Evolutionary conservation across 2,797 vertebrate species (phyloP), one percentile per base, ranked within the genome.

Genomic region (Rhadinocentrus ornatus): DNA sequence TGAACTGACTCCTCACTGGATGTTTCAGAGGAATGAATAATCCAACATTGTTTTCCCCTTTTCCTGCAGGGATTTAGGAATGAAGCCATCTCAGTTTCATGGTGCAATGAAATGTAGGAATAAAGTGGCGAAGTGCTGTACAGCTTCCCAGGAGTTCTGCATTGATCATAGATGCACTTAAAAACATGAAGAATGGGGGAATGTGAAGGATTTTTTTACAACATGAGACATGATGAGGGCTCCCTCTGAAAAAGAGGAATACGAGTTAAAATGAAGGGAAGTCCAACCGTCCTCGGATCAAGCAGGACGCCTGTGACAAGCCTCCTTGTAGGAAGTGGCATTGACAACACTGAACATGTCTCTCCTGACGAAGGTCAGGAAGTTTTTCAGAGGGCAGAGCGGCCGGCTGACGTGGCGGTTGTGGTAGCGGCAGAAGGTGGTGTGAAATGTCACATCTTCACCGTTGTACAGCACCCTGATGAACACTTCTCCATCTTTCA

Each of bases 391-490:
- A n/a, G 97, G 96, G 80, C 97, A 99, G 86, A 99, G 95, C 0
- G 95, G 95, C 67, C 93, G 96, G 81, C 73, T 83, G 39, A 92
- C 91, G 63, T 20, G 91, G 74, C 87, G 95, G 53, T 93, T 88
- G 32, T 94, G 92, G 56, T 94, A 84, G 68, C 86, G 94, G 83
- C 98, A 99, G 89, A 99, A 99, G 0, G 94, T 84, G 9, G 97
- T 98, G 79, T 96, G 95, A 90, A 95, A 98, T 2, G 98, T 99
- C 89, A 99, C 95, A n/a, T 99, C 98, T 20, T 96, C 93, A 0
- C 97, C 97, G 0, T 99, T 96, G 82, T 99, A 99, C 24, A 99
- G 95, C 69, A 99, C 92, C 55, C 97, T 95, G 66, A 99, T 78
- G 18, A 96, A 96, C 65, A 94, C 89, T 29, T 95, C 93, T 7